phyloP scores from a whole-genome alignment of 2,113 vertebrate species.

The Lepus europaeus region DNA sequence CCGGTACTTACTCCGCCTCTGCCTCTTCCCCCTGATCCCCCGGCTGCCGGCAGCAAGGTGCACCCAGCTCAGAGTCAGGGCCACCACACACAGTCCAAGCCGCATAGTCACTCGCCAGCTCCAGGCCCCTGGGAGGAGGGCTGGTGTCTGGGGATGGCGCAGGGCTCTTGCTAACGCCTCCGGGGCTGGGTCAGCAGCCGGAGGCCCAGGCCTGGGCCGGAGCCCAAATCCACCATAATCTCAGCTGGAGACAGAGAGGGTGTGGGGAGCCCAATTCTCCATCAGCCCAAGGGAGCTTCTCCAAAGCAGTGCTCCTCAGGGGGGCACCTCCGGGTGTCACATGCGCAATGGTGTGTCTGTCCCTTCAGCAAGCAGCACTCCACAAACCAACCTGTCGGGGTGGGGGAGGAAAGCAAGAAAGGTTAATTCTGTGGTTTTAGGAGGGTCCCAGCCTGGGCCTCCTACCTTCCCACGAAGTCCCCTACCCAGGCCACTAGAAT shows the following conservation, averaged over 20 bases:
- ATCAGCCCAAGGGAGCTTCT: constrained; percentile 90
- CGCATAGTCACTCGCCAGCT: constrained; percentile 96
- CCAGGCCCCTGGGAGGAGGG: constrained; percentile 89
- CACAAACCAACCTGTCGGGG: constrained; percentile 68
- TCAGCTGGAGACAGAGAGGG: constrained; percentile 80
- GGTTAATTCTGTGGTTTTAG: not conserved
- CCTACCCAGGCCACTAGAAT: not conserved
- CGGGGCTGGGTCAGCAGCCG: constrained; percentile 86
- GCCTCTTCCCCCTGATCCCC: constrained; percentile 93
- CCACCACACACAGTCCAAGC: constrained; percentile 95
- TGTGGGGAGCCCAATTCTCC: constrained; percentile 84
- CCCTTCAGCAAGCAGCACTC: constrained; percentile 43
- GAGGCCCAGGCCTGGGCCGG: constrained; percentile 83
- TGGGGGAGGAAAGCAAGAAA: constrained; percentile 63
- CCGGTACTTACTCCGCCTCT: constrained; percentile 95
- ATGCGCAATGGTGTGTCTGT: constrained; percentile 40
- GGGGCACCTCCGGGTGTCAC: constrained; percentile 79
- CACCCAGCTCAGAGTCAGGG: constrained; percentile 96
- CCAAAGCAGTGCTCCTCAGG: constrained; percentile 78
- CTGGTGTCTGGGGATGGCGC: constrained; percentile 84
- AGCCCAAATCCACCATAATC: constrained; percentile 86
- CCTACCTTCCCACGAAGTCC: not conserved
- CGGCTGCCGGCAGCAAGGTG: constrained; percentile 92
- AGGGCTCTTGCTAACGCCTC: constrained; percentile 85
- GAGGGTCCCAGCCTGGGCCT: not conserved